Conservation (phyloP, 2,797 vertebrate species). For the Pachyuromys duprasi region DNA sequence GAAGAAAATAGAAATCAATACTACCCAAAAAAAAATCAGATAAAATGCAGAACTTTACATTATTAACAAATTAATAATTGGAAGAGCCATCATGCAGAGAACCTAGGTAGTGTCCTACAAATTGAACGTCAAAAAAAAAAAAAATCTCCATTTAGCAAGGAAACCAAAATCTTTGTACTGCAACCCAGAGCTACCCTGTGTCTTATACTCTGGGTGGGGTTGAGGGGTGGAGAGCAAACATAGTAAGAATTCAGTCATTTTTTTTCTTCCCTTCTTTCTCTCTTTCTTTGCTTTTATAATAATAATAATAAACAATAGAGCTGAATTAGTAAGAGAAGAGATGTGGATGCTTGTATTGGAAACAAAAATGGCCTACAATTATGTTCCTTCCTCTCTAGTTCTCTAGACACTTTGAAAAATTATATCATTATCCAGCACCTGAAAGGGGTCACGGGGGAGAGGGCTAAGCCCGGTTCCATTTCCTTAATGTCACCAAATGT, state of each 20-base stretch:
- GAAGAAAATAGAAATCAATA: slow-evolving; percentile 64
- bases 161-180: background rate
- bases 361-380: background rate
- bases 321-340: slow-evolving; percentile 6
- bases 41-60: slow-evolving; percentile 57
- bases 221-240: background rate
- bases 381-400: background rate
- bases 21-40: slow-evolving; percentile 59
- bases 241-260: background rate
- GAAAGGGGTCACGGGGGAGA: background rate
- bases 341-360: background rate
- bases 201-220: background rate
- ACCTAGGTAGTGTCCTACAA: background rate
- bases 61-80: slow-evolving; percentile 62
- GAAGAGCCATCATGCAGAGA: slow-evolving; percentile 24
- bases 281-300: too few relatives aligned
- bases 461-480: slow-evolving; percentile 3
- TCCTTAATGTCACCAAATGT: slow-evolving; percentile 62
- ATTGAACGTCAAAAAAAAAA: background rate
- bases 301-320: background rate
- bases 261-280: background rate
- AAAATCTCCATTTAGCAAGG: background rate
- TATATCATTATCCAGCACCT: background rate
- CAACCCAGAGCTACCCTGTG: fast-evolving
- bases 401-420: background rate